phyloP scores from a whole-genome alignment of 92 coral and sea anemone genomes.

The Zoanthus gigantus region DNA sequence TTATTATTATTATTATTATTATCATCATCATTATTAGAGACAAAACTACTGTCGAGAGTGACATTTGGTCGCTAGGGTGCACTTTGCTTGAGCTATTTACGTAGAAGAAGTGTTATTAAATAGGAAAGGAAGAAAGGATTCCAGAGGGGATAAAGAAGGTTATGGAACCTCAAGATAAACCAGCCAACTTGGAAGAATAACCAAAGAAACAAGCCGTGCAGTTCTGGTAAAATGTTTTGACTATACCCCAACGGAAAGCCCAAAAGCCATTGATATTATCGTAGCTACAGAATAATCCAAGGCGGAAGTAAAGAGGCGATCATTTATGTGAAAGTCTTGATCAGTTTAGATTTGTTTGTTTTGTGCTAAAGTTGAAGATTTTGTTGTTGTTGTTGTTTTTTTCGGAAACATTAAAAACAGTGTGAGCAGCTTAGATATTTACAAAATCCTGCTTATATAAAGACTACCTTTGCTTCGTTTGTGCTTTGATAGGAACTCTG shows the following conservation, averaged over 20 bases:
- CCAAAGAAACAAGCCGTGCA: background rate
- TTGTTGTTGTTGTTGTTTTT: too few species aligned
- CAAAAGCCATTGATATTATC: slow-evolving; percentile 33
- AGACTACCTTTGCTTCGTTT: too few species aligned
- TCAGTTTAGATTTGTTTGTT: too few species aligned
- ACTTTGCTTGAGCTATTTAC: slow-evolving; percentile 36
- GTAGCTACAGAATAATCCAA: background rate
- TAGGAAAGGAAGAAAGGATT: background rate
- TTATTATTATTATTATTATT: too few species aligned
- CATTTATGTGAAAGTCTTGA: too few species aligned
- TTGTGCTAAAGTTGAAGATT: too few species aligned
- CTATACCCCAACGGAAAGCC: slow-evolving; percentile 35
- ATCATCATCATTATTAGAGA: background rate
- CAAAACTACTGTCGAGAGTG: slow-evolving; percentile 25
- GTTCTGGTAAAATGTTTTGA: slow-evolving; percentile 36
- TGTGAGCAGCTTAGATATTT: too few species aligned
- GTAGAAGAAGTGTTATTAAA: slow-evolving; percentile 47
- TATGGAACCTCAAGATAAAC: background rate
- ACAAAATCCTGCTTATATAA: too few species aligned
- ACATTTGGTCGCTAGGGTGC: slow-evolving; percentile 50
- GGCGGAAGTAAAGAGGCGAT: too few species aligned
- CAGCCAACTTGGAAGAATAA: background rate
- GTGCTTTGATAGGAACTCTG: too few species aligned
- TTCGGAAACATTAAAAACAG: too few species aligned
- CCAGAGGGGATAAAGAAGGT: background rate